Evolutionary conservation across 2,888 invertebrate species (phyloP), one percentile per base, ranked within the genome.

Genomic region (Aquatica leii): DNA sequence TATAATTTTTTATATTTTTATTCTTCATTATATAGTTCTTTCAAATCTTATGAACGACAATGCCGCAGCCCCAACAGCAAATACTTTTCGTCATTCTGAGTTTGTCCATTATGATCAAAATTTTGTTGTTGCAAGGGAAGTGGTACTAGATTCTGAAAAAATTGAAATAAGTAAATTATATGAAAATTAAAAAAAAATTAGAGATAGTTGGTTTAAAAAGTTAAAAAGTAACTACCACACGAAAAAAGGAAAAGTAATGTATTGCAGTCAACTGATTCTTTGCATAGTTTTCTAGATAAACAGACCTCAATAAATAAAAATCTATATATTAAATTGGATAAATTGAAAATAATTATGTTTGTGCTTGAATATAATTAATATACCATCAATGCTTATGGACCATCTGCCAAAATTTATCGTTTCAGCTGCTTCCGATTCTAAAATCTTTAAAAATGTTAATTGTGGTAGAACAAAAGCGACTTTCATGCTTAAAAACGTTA

Each of bases 371-470:
- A 49, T 12, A 49, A 21, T 12, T 20, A n/a, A n/a, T n/a, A n/a
- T 49, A 3, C 24, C 49, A 17, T 49, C 24, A 11, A 9, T 49
- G 6, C 14, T 24, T 1, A 49, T 49, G 49, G 24, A 49, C 2
- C 49, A 49, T 24, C 12, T 49, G n/a, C 49, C 49, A 3, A 21
- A 49, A 49, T 24, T 49, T 1, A 2, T 24, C 6, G 9, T 2
- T 49, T 49, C 49, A 24, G 49, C 24, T 24, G 20, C 8, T 5
- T 21, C 49, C 24, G 49, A 49, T 49, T 49, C 24, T 9, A 8
- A 2, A 8, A 21, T 49, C 3, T n/a, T 31, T 31, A 31, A 31
- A 4, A 31, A 31, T 31, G 9, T 31, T 31, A 31, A 31, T 4
- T 31, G 31, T 31, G 31, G 5, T 31, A 4, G 31, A 31, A 31